Evolutionary conservation across 2,888 invertebrate species (phyloP), one percentile per base, ranked within the genome.

Genomic region (Agriotes lineatus): DNA sequence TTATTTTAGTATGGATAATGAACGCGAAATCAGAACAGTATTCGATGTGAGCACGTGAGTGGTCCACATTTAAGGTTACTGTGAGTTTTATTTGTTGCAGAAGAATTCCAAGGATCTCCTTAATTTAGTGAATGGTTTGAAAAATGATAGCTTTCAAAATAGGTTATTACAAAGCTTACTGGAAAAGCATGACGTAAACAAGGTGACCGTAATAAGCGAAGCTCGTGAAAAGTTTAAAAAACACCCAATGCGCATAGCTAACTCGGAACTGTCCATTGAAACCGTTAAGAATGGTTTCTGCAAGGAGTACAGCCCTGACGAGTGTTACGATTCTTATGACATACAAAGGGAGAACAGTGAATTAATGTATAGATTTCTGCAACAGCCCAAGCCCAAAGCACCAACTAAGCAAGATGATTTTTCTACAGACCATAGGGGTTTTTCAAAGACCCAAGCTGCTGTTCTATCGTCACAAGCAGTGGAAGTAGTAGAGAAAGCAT

Each of bases 201-300:
- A 22, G n/a, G 25, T 19, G 12, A n/a, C n/a, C n/a, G n/a, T n/a
- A n/a, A n/a, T n/a, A 50, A n/a, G 16, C 16, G 18, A 59, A 19
- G 14, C 14, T 52, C 20, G 66, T 20, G 4, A 18, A n/a, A 42
- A 50, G 12, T 67, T 74, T 48, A 48, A 57, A 16, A 30, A 54
- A 33, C 69, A 74, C 62, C 68, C 72, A 1, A 48, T 67, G 9
- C 61, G 25, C 16, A 5, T 73, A 5, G 56, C 70, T n/a, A 50
- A 10, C 16, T 65, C 58, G 2, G 66, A 20, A 4, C 66, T 62
- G 0, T 37, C 37, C 20, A 18, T 12, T 37, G 7, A 35, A 2
- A n/a, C 33, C 30, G 12, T 39, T 7, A 12, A 58, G 33, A 52
- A 64, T 63, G 58, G 54, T 12, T 50, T 35, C 35, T 50, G 7